Evolutionary conservation across 2,113 vertebrate genomes (phyloP), one percentile per base, ranked within the genome.

Genomic region (Semicossyphus pulcher): DNA sequence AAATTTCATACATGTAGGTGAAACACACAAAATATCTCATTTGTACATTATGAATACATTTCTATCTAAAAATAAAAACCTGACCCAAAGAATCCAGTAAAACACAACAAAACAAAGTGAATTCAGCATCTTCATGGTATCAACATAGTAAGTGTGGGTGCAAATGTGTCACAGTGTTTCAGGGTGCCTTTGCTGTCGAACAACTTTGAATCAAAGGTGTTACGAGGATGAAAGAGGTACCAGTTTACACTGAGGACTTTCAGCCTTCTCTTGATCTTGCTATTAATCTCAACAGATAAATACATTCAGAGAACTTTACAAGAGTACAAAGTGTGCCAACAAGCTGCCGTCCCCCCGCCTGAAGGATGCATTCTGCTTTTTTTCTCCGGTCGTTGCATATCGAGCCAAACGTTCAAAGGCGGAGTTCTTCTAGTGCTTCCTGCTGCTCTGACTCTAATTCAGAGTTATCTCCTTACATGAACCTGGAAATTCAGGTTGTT

Each of bases 201-300:
- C 61, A 78, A 42, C 41, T 53, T 78, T 75, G 58, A 63, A 82
- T 82, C 61, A 69, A 82, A 79, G 11, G 31, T 85, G 62, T 41
- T 61, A 37, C 14, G 10, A 23, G 8, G 48, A 80, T 58, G 54
- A 71, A 67, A 75, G 58, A 15, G n/a, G 7, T 10, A 41, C 52
- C 47, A 34, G n/a, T 65, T 60, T 39, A 32, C 1, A 15, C 26
- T 41, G 14, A 52, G 61, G 28, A 16, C 45, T 63, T 68, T 66
- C 34, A 20, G 36, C 51, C 26, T 53, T 1, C 42, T 74, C 44
- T 63, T 80, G 73, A 75, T 86, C 62, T 58, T 28, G 23, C 56
- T 48, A 47, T 70, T 74, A 41, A 56, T 65, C 36, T 62, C 37
- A 7, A 12, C 3, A 63, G 51, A 63, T 76, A 37, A 47, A 80